A percentile compares a stretch with the other conserved stretches of the same genome.
Conservation (phyloP, 2,113 vertebrate species). For the Lampris incognitus region DNA sequence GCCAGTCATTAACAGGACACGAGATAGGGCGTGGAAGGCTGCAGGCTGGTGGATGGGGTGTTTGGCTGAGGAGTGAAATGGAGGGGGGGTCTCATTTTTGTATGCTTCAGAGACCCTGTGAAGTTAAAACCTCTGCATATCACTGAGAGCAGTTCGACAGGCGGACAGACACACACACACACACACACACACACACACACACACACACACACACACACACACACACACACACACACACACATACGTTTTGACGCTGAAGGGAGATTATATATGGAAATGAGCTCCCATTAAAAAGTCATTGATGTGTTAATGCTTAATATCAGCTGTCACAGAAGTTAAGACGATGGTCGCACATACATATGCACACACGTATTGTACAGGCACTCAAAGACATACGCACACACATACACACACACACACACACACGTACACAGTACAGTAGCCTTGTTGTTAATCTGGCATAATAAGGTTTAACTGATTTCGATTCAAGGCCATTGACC, state of each 20-base stretch:
- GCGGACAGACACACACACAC: not conserved
- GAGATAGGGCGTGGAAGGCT: conserved; percentile 37
- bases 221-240: conserved; percentile 20
- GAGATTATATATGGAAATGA: conserved; percentile 72
- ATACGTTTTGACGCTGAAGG: conserved; percentile 18
- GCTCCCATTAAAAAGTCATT: conserved; percentile 71
- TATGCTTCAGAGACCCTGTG: conserved; percentile 57
- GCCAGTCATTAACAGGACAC: conserved; percentile 58
- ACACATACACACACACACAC: conserved; percentile 7
- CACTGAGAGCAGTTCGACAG: conserved; percentile 27
- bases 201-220: conserved; percentile 13
- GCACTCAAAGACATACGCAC: conserved; percentile 7
- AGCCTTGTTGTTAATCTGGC: conserved; percentile 67
- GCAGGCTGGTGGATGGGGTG: conserved; percentile 39
- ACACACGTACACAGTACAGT: conserved; percentile 10
- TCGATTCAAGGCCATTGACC: conserved; percentile 74
- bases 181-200: conserved; percentile 10
- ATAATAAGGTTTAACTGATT: conserved; percentile 67
- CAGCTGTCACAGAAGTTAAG: conserved; percentile 66
- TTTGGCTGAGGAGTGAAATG: conserved; percentile 42
- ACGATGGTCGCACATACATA: conserved; percentile 26
- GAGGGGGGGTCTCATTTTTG: conserved; percentile 45
- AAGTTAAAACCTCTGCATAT: conserved; percentile 11
- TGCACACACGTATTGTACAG: not conserved
- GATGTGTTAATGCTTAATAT: conserved; percentile 76